A percentile compares a stretch with the other conserved stretches of the same genome.
Conservation (phyloP, 2,113 vertebrate species). For the pig (Sus scrofa) region DNA sequence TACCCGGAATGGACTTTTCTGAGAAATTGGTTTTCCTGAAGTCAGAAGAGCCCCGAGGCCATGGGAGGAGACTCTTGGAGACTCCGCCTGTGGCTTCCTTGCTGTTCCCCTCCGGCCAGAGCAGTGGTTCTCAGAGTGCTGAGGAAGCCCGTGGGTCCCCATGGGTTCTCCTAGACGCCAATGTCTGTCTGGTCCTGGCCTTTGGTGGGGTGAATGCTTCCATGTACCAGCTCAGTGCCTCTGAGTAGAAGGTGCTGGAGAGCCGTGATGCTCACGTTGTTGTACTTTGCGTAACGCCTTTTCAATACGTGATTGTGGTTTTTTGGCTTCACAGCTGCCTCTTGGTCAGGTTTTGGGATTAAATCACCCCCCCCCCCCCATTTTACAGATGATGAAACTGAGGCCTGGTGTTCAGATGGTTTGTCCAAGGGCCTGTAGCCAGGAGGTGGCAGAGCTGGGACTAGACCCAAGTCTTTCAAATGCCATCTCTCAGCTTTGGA, state of each 20-base stretch:
- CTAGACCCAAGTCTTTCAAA: not conserved
- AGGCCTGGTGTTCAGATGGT: not conserved
- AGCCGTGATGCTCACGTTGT: rapidly evolving
- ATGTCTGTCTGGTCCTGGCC: not conserved
- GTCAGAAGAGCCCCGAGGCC: not conserved
- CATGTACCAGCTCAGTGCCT: not conserved
- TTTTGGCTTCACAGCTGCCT: not conserved
- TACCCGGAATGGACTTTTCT: not conserved
- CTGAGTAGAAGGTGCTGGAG: not conserved
- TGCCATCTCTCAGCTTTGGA: not conserved
- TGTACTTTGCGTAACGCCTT: not conserved
- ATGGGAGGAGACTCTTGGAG: not conserved
- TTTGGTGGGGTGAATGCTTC: not conserved
- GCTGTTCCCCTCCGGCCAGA: not conserved
- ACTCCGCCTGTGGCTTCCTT: not conserved
- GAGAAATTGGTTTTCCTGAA: constrained; percentile 37
- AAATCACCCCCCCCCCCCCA: not conserved
- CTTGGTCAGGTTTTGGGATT: constrained; percentile 1
- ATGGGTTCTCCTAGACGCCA: not conserved
- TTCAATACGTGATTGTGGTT: not conserved
- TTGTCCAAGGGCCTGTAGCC: not conserved
- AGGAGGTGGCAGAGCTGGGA: not conserved
- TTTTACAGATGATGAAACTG: constrained; percentile 29
- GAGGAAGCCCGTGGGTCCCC: not conserved
- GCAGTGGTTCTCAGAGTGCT: not conserved